These are phyloP conservation scores for Scaptomyza montana DNA, from an alignment of 1,140 invertebrate species.

Conservation along the genomic window DNA sequence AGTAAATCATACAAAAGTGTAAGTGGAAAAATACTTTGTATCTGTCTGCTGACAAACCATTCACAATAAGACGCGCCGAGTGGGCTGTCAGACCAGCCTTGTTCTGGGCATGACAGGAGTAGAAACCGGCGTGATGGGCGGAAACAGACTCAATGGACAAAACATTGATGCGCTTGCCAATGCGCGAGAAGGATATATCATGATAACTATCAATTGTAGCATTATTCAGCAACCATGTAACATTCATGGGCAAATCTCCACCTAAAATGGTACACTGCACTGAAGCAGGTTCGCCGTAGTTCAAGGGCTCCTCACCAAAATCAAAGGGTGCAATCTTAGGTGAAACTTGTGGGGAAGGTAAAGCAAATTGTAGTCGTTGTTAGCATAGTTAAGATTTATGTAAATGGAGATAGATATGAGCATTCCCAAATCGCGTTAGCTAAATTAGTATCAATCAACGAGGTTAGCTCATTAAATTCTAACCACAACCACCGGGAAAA, in stretches of 20 bases:
- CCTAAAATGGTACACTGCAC: slow-evolving; percentile 89
- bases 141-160: slow-evolving; percentile 84
- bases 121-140: slow-evolving; percentile 86
- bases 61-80: slow-evolving; percentile 89
- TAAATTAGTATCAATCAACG: slow-evolving; percentile 37
- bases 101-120: slow-evolving; percentile 88
- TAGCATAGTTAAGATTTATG: slow-evolving; percentile 4
- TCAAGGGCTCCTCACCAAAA: slow-evolving; percentile 87
- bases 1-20: slow-evolving; percentile 10
- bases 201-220: slow-evolving; percentile 81
- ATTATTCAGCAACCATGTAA: slow-evolving; percentile 88
- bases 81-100: slow-evolving; percentile 87
- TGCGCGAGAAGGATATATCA: slow-evolving; percentile 86
- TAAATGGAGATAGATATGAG: background rate
- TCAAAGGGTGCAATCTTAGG: slow-evolving; percentile 89
- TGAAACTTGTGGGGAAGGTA: slow-evolving; percentile 84
- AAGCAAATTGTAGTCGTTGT: background rate
- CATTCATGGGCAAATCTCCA: slow-evolving; percentile 87
- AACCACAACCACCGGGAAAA: slow-evolving; percentile 64
- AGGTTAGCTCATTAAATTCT: slow-evolving; percentile 22
- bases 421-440: slow-evolving; percentile 7
- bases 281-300: slow-evolving; percentile 89
- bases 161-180: slow-evolving; percentile 84
- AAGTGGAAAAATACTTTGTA: background rate
- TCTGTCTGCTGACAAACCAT: slow-evolving; percentile 86